These are phyloP conservation scores for Globicephala melas DNA, from an alignment of 2,113 vertebrate genomes.

Conservation along the genomic window DNA sequence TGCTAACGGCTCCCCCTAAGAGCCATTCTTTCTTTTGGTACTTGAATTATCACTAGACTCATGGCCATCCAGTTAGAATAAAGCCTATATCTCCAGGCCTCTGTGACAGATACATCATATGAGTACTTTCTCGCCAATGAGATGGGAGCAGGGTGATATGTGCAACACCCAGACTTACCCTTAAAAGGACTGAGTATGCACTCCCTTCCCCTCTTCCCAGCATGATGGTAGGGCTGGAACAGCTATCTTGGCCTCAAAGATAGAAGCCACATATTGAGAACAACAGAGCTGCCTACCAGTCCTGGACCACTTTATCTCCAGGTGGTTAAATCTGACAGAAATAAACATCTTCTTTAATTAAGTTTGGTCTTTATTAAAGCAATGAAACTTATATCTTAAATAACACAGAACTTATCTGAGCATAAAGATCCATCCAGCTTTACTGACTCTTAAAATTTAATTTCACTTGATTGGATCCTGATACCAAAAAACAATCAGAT, in stretches of 20 bases:
- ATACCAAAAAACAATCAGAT: neutral
- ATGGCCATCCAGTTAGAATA: neutral
- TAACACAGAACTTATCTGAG: neutral
- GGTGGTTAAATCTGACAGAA: neutral
- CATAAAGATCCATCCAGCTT: neutral
- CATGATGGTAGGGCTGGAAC: neutral
- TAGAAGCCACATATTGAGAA: neutral
- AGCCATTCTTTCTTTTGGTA: neutral
- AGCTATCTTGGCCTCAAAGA: neutral
- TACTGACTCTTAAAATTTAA: neutral
- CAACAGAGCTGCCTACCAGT: neutral
- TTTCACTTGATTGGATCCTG: neutral
- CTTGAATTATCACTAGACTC: neutral
- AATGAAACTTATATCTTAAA: neutral
- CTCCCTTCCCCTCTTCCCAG: neutral
- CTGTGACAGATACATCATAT: neutral
- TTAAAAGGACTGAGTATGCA: neutral
- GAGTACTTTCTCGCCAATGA: neutral
- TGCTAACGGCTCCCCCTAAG: neutral
- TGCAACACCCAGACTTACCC: neutral
- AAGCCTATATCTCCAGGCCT: neutral
- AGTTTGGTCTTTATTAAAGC: neutral
- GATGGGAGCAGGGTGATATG: neutral
- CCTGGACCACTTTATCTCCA: neutral
- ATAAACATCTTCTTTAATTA: neutral